Conservation (phyloP, 2,888 invertebrate genomes). For the Caenorhabditis afra region DNA sequence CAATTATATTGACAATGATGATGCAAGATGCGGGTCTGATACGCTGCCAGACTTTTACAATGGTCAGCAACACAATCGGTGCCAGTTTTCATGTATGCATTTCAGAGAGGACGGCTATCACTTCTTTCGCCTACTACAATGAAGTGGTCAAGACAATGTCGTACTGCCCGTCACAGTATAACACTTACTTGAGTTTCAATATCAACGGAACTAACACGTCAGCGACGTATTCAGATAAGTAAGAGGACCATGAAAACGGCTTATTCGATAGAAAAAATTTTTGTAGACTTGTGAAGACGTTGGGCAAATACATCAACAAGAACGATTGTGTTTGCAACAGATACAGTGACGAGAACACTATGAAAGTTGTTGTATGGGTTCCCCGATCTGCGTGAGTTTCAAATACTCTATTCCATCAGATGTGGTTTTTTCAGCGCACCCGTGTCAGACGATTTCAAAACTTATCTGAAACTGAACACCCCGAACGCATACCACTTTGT, state of each 20-base stretch:
- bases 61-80: neutral
- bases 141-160: neutral
- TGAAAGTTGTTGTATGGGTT: slow-evolving; percentile 41
- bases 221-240: slow-evolving; percentile 23
- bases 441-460: neutral
- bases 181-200: neutral
- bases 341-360: slow-evolving; percentile 13
- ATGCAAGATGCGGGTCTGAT: neutral
- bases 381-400: slow-evolving; percentile 38
- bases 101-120: slow-evolving; percentile 36
- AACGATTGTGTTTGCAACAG: slow-evolving; percentile 29
- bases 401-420: too few relatives aligned
- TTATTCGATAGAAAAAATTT: neutral
- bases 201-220: neutral
- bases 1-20: slow-evolving; percentile 43
- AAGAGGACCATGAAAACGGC: neutral
- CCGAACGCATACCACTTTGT: slow-evolving; percentile 49
- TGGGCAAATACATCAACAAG: slow-evolving; percentile 30
- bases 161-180: slow-evolving; percentile 47
- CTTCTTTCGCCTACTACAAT: slow-evolving; percentile 28
- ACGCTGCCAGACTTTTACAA: slow-evolving; percentile 24
- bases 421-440: slow-evolving; percentile 32
- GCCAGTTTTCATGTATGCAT: slow-evolving; percentile 1
- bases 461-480: slow-evolving; percentile 13
- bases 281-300: slow-evolving; percentile 2